Conservation (phyloP, 2,888 invertebrate genomes). For the Spicauda simplicius region DNA sequence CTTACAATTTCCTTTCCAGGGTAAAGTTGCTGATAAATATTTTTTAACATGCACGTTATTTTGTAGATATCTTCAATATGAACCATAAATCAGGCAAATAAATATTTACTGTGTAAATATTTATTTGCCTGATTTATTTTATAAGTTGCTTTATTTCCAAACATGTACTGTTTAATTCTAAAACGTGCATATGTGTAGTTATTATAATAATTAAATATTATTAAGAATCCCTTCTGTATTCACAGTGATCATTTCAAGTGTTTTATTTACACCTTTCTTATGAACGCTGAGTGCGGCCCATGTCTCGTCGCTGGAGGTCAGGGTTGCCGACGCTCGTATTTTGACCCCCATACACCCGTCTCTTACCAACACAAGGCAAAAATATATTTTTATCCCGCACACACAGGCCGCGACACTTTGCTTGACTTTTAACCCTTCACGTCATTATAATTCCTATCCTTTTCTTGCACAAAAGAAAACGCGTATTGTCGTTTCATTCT, state of each 20-base stretch:
- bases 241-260: conserved; percentile 46
- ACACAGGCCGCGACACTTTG: conserved; percentile 80
- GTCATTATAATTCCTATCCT: conserved; percentile 75
- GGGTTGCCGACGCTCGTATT: conserved; percentile 82
- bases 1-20: too few relatives aligned
- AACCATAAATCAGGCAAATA: too few relatives aligned
- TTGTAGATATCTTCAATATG: too few relatives aligned
- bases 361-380: conserved; percentile 54
- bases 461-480: conserved; percentile 53
- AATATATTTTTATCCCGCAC: conserved; percentile 56
- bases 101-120: too few relatives aligned
- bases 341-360: conserved; percentile 71
- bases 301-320: conserved; percentile 72
- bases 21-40: too few relatives aligned
- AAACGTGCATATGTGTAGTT: too few relatives aligned
- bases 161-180: too few relatives aligned
- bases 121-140: too few relatives aligned
- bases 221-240: conserved; percentile 47
- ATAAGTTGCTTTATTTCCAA: too few relatives aligned
- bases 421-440: conserved; percentile 81
- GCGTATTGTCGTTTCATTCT: conserved; percentile 65
- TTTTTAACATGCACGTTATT: too few relatives aligned
- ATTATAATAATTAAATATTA: too few relatives aligned
- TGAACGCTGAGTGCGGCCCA: conserved; percentile 67
- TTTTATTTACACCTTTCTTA: conserved; percentile 45